These are phyloP conservation scores for Sceliomorpha sp. DNA, from an alignment of 2,888 invertebrate genomes.

Conservation along the genomic window DNA sequence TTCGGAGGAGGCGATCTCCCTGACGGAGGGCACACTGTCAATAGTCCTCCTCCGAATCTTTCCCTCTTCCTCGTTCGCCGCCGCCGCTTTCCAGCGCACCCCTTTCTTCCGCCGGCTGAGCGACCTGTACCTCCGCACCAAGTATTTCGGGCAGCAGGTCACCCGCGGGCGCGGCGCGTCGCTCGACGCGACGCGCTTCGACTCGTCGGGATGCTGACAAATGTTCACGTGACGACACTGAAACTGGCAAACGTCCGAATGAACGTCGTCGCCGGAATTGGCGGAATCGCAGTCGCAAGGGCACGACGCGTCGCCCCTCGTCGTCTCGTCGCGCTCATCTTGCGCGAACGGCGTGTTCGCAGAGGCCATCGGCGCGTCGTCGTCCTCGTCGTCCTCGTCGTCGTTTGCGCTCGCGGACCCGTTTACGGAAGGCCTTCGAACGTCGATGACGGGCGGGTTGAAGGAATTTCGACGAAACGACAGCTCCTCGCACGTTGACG, in stretches of 20 bases:
- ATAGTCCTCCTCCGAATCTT: conserved; percentile 61
- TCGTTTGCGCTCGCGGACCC: conserved; percentile 33
- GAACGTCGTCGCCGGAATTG: conserved; percentile 45
- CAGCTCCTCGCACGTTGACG: conserved; percentile 23
- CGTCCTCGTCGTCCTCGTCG: too few relatives aligned
- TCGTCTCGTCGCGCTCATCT: conserved; percentile 53
- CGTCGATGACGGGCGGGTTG: conserved; percentile 46
- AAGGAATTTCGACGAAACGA: conserved; percentile 48
- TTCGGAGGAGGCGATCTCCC: conserved; percentile 58
- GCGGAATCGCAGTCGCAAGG: conserved; percentile 35
- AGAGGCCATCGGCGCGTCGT: conserved; percentile 58
- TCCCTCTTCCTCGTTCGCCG: conserved; percentile 35
- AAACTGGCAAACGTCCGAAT: conserved; percentile 62
- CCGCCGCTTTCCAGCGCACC: conserved; percentile 73
- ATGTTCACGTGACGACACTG: conserved; percentile 57
- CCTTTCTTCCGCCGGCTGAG: conserved; percentile 68
- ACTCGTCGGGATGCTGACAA: conserved; percentile 50
- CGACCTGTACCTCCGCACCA: conserved; percentile 67
- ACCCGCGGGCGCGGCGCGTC: conserved; percentile 51
- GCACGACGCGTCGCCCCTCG: conserved; percentile 2
- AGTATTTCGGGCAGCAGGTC: conserved; percentile 65
- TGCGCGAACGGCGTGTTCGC: conserved; percentile 66
- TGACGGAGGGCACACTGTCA: conserved; percentile 60
- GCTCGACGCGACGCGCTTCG: conserved; percentile 4
- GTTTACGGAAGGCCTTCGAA: conserved; percentile 37